Percentiles rank a stretch among this genome's conserved stretches.
These are phyloP conservation scores for Lophius piscatorius DNA, from an alignment of 2,113 vertebrate species.

Conservation along the genomic window DNA sequence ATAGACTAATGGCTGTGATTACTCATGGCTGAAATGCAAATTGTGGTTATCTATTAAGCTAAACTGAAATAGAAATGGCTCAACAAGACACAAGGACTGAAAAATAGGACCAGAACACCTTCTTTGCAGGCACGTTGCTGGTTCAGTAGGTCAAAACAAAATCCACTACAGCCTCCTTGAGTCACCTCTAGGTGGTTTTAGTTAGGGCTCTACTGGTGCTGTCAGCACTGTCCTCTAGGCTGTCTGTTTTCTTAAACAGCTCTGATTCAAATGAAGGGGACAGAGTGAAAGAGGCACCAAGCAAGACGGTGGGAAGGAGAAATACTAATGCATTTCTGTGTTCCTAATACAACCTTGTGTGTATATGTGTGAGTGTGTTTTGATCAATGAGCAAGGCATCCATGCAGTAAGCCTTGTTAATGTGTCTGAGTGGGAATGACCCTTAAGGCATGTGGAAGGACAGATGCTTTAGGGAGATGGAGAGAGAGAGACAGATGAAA, in stretches of 20 bases:
- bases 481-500: background rate
- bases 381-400: slow-evolving; percentile 55
- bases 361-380: slow-evolving; percentile 32
- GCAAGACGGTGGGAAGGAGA: slow-evolving; percentile 30
- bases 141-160: slow-evolving; percentile 43
- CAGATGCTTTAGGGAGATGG: slow-evolving; percentile 36
- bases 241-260: slow-evolving; percentile 39
- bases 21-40: too few relatives aligned
- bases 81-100: too few relatives aligned
- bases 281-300: slow-evolving; percentile 22
- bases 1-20: too few relatives aligned
- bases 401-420: slow-evolving; percentile 60
- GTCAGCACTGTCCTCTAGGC: slow-evolving; percentile 39
- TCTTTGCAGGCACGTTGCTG: background rate
- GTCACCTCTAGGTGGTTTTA: slow-evolving; percentile 46
- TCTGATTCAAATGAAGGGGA: slow-evolving; percentile 42
- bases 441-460: slow-evolving; percentile 53
- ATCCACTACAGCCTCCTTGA: slow-evolving; percentile 24
- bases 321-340: slow-evolving; percentile 27
- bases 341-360: slow-evolving; percentile 21
- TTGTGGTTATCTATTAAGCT: too few relatives aligned
- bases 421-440: slow-evolving; percentile 58
- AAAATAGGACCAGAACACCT: background rate
- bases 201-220: slow-evolving; percentile 35
- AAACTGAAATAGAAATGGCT: too few relatives aligned